Evolutionary conservation across 1,140 invertebrate species (phyloP), one percentile per base, ranked within the genome.

Genomic region (Apis dorsata): DNA sequence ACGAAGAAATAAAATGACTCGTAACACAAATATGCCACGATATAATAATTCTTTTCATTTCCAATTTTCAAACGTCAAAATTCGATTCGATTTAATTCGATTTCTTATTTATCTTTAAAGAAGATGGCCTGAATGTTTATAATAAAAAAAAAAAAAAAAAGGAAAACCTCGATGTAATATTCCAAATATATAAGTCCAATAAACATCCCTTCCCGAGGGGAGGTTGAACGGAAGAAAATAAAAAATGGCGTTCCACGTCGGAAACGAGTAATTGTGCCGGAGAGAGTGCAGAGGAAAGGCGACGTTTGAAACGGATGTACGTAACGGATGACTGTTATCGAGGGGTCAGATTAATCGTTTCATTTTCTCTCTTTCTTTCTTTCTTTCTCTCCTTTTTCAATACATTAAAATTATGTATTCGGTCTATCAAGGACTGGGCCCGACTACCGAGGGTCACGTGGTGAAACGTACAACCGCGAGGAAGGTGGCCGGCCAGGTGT

Each of bases 401-500:
- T 44, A 44, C 34, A 86, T 66, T 24, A 24, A 75, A 87, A 81
- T 65, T 62, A 68, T 63, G 17, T 71, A 63, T 71, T 62, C 65
- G 66, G 65, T 55, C 73, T 34, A 4, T 34, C 34, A 60, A 86
- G 69, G 75, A 24, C 77, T 57, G 89, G 65, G 34, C 34, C 88
- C 90, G 85, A 78, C 79, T 63, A 81, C n/a, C 76, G 79, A 60
- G 82, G 76, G 72, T 83, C 87, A 69, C 84, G 79, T 81, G 57
- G 73, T 34, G 2, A 3, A 86, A 59, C 72, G 80, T 53, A 72
- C 68, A 60, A 79, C 74, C 79, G 66, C 53, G 62, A 49, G 49
- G 28, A 68, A 60, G 66, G 63, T 24, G 72, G 85, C 89, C 34
- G 72, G 85, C 89, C 89, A 91, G 90, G 90, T 91, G 90, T 86